Base-by-base conservation (phyloP, 2,797 vertebrate species). In the Ambastaia sidthimunki region DNA sequence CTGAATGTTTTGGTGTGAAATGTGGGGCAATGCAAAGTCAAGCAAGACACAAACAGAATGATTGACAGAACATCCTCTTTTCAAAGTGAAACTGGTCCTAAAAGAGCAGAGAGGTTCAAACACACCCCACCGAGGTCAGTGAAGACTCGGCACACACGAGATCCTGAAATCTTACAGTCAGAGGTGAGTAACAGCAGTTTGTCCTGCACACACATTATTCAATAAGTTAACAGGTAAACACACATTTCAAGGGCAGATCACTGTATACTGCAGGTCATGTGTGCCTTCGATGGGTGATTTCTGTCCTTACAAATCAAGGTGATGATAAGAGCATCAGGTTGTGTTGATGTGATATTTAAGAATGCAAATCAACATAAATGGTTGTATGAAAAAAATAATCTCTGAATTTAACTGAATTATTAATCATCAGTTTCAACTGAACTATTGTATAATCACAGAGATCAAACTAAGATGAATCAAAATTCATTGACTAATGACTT, bases 101-200 rank as follows among this genome's bases (percentile, higher is more conserved):
- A 37, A 47, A 68, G 31, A 76, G 10, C 11, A 57, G 50, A 55
- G 1, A n/a, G 15, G 5, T 44, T 67, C 31, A 76, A 16, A 67
- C 9, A 12, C 50, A 67, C 25, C 23, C 10, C 74, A 76, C 62
- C 25, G 74, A 76, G 62, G 16, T 54, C 31, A 74, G 16, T 7
- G 47, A 54, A 66, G 5, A 55, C 62, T 41, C 48, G 34, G 15
- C 19, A n/a, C 18, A n/a, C n/a, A n/a, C n/a, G n/a, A 52, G 12
- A 28, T 34, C 28, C 23, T 68, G 16, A 57, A 55, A 23, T 47
- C 18, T 62, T 41, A 18, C 44, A 28, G 25, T 70, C 31, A 67
- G 5, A 83, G 81, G 84, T 85, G 73, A 83, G 84, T 69, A 28
- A 28, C 50, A 41, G 59, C 13, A 44, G 13, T 31, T 37, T 37